These are phyloP conservation scores for Callipepla californica DNA, from an alignment of 2,113 vertebrate species.

Conservation along the genomic window DNA sequence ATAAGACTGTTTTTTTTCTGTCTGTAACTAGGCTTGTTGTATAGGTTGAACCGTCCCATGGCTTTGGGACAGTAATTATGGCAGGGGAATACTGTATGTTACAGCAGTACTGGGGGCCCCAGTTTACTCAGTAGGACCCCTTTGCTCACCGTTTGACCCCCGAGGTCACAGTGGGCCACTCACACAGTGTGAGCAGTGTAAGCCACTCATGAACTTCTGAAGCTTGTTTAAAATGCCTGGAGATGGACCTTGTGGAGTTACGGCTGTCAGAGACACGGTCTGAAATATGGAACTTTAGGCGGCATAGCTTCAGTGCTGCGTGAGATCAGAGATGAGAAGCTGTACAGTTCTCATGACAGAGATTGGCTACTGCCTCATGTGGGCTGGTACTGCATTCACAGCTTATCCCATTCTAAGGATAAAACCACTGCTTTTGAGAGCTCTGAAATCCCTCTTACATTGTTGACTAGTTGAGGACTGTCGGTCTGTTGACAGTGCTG, in stretches of 20 bases:
- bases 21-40: background rate
- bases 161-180: background rate
- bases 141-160: background rate
- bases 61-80: background rate
- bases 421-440: background rate
- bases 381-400: background rate
- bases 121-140: background rate
- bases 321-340: background rate
- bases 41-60: background rate
- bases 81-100: background rate
- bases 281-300: background rate
- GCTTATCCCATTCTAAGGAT: accelerated
- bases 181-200: background rate
- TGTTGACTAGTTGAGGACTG: background rate
- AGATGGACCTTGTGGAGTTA: background rate
- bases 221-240: background rate
- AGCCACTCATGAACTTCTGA: background rate
- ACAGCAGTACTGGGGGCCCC: background rate
- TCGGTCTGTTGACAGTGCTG: background rate
- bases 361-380: background rate
- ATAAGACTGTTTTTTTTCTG: background rate
- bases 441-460: background rate
- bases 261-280: background rate
- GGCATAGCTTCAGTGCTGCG: accelerated
- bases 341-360: background rate